Evolutionary conservation across 2,888 invertebrate genomes (phyloP), one percentile per base, ranked within the genome.

Genomic region (Orthosia gracilis): DNA sequence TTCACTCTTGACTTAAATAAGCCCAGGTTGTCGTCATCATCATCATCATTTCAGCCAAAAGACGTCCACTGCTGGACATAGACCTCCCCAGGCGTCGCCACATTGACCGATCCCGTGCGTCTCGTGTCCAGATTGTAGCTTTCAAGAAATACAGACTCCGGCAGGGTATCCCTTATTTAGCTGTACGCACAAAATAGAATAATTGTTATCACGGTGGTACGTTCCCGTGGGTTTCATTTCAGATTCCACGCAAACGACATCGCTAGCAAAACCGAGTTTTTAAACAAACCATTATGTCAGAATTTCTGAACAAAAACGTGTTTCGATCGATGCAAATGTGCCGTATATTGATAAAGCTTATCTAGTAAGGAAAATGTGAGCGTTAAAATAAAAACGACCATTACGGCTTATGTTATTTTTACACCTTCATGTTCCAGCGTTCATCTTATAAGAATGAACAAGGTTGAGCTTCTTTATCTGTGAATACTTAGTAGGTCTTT

Each of bases 241-340:
- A 13, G 21, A 4, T 21, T 54, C 13, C 23, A 55, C 2, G 55
- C 17, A 13, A 45, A 15, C 9, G 40, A 45, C 3, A 4, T 18
- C 4, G 18, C 18, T 58, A 9, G 59, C 13, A 21, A 15, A 15
- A 21, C 15, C 9, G 5, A 21, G 21, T 61, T 45, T 59, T 45
- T 15, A 61, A 61, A 15, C 45, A 61, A 15, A 61, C 21, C 45
- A 21, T 45, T 61, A 21, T 45, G 45, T 15, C 61, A 21, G 15
- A 61, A 79, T 23, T 21, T 15, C n/a, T 47, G 50, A 52, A 76
- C 52, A 58, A 62, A 69, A 64, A n/a, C 15, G 18, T 23, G 49
- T 64, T 64, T 64, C 52, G 67, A 61, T 79, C 75, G 69, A 83
- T 70, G 69, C 69, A 74, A 81, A 80, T 70, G 67, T 64, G 64